Evolutionary conservation across 2,113 vertebrate genomes (phyloP), one percentile per base, ranked within the genome.

Genomic region (Thomomys bottae): DNA sequence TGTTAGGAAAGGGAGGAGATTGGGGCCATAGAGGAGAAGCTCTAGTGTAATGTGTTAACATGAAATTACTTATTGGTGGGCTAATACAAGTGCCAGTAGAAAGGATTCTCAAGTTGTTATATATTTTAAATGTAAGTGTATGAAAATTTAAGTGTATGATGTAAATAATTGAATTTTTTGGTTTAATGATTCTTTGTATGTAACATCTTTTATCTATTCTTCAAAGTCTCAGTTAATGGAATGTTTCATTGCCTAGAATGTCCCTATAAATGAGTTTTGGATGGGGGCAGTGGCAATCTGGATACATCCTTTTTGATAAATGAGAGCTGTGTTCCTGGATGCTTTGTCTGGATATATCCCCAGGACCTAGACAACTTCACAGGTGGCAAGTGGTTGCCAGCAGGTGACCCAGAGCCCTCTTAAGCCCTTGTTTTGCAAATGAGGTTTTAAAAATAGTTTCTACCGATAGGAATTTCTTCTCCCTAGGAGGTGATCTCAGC

Each of bases 111-210:
- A 40, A 83, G 23, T 64, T 92, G 15, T 45, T 86, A 6, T 72
- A 54, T 57, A 30, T 68, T 87, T 80, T 94, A 45, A 76, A 32
- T 92, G n/a, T 68, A 38, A 88, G 94, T 92, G 89, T 67, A 85
- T 59, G 23, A 8, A 45, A 76, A 32, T 92, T 36, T 68, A 38
- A 88, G 94, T 92, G 89, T 67, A 85, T 59, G 23, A 8, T 57
- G 12, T 89, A 78, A 84, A 61, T 36, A 42, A 42, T 26, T 82
- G 68, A 71, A 49, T 73, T 76, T 72, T 77, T 63, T 84, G 95
- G 57, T 94, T 97, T 92, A 89, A 89, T 89, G 12, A 76, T 57
- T 71, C 92, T 84, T 97, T 94, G 81, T 78, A 86, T 36, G 24
- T 93, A 89, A 57, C 15, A 63, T 83, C 92, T 82, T 10, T 76